Base-by-base conservation (phyloP, 1,140 invertebrate genomes). In the Tribolium castaneum region DNA sequence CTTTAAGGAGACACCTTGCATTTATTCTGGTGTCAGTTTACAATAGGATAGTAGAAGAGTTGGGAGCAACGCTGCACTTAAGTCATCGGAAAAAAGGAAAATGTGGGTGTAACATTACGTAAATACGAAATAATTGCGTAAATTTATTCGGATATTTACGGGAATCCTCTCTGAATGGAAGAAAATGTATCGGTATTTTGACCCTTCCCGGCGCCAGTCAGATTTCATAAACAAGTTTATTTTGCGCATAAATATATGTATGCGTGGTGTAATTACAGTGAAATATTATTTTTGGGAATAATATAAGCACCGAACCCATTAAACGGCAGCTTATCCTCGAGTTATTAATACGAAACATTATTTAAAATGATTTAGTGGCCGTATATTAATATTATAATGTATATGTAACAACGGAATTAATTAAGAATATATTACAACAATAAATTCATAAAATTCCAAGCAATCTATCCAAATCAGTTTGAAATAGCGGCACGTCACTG, bases 141-240 rank as follows among this genome's bases (percentile, higher is more conserved):
- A 79, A 76, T 76, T 72, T 70, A 76, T 74, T 51, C 30, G 30
- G n/a, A 52, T 74, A 54, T 75, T 34, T 75, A 16, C 66, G 39
- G 19, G 70, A 72, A 50, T 30, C 25, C 25, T 30, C 25, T 6
- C 25, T 50, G 39, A 50, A 52, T 50, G 12, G 19, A 13, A 78
- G 80, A 80, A 84, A 83, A 85, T 80, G 81, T 85, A 85, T 85
- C 80, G 84, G 84, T 85, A 84, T 84, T 85, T 85, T 85, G 84
- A 85, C 84, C 84, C 82, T 83, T 25, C 71, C 59, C 78, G 83
- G 84, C 83, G 84, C 83, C 83, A 81, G 78, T 77, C 80, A 82
- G 82, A 85, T 85, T 85, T 85, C 83, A 85, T 85, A 85, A 85
- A 85, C 84, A 85, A 85, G 80, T 85, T 85, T 85, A 85, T 85